Evolutionary conservation across 1,140 invertebrate genomes (phyloP).

Genomic region (Trachymyrmex septentrionalis): DNA sequence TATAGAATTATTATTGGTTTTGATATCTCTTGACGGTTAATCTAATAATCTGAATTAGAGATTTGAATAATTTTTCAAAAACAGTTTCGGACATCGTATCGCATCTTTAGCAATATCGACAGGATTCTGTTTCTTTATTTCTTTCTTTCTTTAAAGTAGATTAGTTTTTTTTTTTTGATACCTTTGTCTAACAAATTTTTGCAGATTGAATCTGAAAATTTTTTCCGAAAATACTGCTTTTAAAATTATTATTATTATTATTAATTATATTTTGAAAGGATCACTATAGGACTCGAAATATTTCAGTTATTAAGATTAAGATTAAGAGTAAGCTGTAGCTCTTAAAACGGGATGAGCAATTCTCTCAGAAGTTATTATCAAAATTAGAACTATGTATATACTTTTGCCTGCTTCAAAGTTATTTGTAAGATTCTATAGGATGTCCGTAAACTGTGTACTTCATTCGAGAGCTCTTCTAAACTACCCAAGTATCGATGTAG

Average conservation of each 20-base stretch:
- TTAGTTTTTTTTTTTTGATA: neutral
- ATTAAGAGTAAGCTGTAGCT: too few species aligned
- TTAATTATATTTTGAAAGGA: too few species aligned
- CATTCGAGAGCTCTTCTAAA: neutral
- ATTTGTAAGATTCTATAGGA: neutral
- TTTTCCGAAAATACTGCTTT: too few species aligned
- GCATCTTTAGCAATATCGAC: neutral
- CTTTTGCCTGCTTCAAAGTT: neutral
- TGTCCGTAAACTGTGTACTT: neutral
- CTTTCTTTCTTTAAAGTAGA: neutral
- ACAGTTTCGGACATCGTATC: neutral
- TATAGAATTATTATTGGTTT: neutral
- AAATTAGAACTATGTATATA: neutral
- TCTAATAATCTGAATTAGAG: neutral
- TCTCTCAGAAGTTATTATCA: neutral
- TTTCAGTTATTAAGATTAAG: too few species aligned
- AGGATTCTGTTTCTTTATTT: neutral
- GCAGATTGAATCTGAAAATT: neutral
- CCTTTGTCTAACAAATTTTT: neutral
- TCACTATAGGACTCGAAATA: too few species aligned
- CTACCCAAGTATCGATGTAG: constrained; percentile 6
- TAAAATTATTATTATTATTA: too few species aligned
- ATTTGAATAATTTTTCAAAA: neutral
- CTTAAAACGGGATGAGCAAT: too few species aligned
- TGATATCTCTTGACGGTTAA: neutral